Percentiles rank a stretch among this genome's conserved stretches.
Conservation (phyloP, 1,140 invertebrate genomes). For the Leptinotarsa lineolata region DNA sequence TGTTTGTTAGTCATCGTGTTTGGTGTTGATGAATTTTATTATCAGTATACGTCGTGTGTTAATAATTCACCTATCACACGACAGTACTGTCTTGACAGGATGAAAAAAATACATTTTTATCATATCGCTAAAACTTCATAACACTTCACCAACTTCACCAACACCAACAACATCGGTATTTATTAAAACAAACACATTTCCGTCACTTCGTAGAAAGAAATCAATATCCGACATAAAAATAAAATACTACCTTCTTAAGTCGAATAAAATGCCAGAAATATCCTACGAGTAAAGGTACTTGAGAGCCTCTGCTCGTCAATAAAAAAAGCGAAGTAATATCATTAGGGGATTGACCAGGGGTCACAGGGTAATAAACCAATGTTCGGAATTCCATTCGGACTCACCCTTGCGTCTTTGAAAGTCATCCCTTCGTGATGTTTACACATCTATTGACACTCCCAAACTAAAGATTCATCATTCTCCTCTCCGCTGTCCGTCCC, state of each 20-base stretch:
- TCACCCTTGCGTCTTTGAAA: conserved; percentile 41
- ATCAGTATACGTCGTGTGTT: too few species aligned
- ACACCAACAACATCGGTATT: background rate
- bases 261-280: background rate
- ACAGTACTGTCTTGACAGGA: too few species aligned
- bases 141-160: too few species aligned
- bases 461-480: conserved; percentile 23
- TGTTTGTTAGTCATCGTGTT: too few species aligned
- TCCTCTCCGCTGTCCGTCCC: conserved; percentile 20
- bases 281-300: background rate
- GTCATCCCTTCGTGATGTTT: conserved; percentile 44
- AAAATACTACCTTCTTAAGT: background rate
- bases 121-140: too few species aligned
- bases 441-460: conserved; percentile 46
- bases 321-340: conserved; percentile 35
- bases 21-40: too few species aligned
- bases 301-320: background rate
- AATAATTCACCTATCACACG: too few species aligned
- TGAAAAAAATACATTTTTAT: too few species aligned
- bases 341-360: conserved; percentile 42
- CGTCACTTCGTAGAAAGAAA: background rate
- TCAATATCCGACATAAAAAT: background rate
- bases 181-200: background rate
- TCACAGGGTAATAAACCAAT: conserved; percentile 46
- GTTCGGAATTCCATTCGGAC: conserved; percentile 44